Base-by-base conservation (phyloP, 2,797 vertebrate species). In the Anguilla obscura region DNA sequence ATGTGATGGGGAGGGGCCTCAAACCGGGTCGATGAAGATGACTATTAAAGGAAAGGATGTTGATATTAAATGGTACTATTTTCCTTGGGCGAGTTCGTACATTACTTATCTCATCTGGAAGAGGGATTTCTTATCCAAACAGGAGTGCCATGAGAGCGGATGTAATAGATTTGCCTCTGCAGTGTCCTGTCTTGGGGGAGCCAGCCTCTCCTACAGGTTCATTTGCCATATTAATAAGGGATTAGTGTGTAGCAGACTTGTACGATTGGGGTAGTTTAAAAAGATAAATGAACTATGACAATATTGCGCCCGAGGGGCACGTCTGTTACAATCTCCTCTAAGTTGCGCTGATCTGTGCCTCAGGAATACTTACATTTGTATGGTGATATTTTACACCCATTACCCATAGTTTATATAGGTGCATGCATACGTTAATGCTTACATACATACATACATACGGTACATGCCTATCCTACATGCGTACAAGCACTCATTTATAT, bases 281-380 rank as follows among this genome's bases (percentile, higher is more conserved):
- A 95, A 95, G 96, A 97, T 97, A 97, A 97, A 97, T 97, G 95
- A 94, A 97, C 94, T 95, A 96, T 96, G 96, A 97, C 96, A 97
- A 95, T 96, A 96, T 96, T 96, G 93, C 92, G 96, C 95, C 97
- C 96, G 94, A 95, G 95, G 96, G 96, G 95, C 94, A 95, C 95
- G 94, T 96, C 94, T 95, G 93, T 95, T 95, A 95, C 93, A 93
- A 90, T 94, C 97, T 97, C 96, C 96, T 94, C 94, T 90, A 92
- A 93, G 90, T 94, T 93, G 95, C 96, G 94, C 95, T 96, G 94
- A 95, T 94, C 92, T 92, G 90, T 93, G 91, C 93, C 93, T 94
- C 92, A 93, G 90, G 88, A 84, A 89, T 87, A 87, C 74, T 40
- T 45, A 40, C 74, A 40, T 45, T 79, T 16, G 6, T 82, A 45